Base-by-base conservation (phyloP, 2,888 invertebrate genomes). In the Agonopterix arenella region DNA sequence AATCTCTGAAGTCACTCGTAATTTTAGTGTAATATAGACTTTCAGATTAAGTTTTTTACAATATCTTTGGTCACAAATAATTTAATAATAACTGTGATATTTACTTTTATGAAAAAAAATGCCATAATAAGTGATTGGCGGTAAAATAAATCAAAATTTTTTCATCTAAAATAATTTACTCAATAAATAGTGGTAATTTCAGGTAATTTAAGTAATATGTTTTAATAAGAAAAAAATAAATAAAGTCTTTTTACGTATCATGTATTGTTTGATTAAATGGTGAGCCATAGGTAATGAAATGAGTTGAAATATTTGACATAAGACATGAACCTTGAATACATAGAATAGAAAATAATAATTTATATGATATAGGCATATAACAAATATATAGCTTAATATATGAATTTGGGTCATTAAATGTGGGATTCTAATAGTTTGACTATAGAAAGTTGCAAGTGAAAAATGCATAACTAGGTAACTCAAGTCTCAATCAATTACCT, bases 41-140 rank as follows among this genome's bases (percentile, higher is more conserved):
- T 59, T 56, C 48, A 54, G 44, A 40, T 50, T 49, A 47, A 43
- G 42, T 41, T 68, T 73, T 74, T 73, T 73, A 73, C 72, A 73
- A 75, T 74, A 72, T 70, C 68, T 78, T 84, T 76, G 78, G 79
- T 85, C 86, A 85, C 83, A 85, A 83, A 78, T 81, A 82, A 80
- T 84, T 80, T 84, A 82, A 83, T 81, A 75, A 83, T 78, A 85
- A 86, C 88, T 89, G 88, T 89, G 88, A 89, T 89, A 89, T 86
- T 89, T 88, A 84, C 84, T 85, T 85, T 85, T 84, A 85, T 73
- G 44, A 51, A 47, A 79, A n/a, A 70, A 76, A 76, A 76, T 78
- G 84, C 85, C 85, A 78, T 67, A 55, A 16, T 36, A 62, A 28
- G 60, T 64, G 55, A 74, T 71, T 80, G 86, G 86, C 81, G 69